Conservation (phyloP, 2,888 invertebrate species). For the Tipula vernalis region DNA sequence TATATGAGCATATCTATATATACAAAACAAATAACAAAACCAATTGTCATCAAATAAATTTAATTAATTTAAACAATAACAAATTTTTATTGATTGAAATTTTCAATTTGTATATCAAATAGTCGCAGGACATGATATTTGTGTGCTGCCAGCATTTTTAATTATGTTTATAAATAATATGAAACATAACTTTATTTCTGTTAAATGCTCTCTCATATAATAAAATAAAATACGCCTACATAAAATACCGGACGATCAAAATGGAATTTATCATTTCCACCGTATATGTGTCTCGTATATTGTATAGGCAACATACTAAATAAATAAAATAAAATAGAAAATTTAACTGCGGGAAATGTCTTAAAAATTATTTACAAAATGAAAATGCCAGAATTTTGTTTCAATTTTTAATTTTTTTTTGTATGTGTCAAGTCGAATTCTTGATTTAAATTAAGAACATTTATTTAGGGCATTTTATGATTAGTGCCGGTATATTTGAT, state of each 20-base stretch:
- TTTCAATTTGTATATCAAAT: neutral
- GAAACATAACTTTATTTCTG: neutral
- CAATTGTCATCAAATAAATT: slow-evolving; percentile 4
- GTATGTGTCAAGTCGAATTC: neutral
- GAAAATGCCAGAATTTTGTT: neutral
- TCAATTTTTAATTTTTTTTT: neutral
- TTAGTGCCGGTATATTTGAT: neutral
- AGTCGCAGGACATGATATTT: neutral
- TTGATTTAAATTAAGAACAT: neutral
- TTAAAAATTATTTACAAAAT: neutral
- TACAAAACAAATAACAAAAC: neutral
- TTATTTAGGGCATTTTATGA: neutral
- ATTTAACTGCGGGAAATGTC: neutral
- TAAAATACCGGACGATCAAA: neutral
- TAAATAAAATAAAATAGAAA: neutral
- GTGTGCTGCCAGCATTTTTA: neutral
- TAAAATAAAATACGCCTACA: neutral
- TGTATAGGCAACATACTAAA: neutral
- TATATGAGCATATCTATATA: neutral
- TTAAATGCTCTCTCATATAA: neutral
- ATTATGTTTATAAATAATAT: neutral
- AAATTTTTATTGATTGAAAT: neutral
- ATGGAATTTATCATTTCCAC: neutral
- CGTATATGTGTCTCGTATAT: neutral
- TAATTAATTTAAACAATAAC: neutral